phyloP scores from a whole-genome alignment of 2,113 vertebrate species.

The Megaceryle torquata region DNA sequence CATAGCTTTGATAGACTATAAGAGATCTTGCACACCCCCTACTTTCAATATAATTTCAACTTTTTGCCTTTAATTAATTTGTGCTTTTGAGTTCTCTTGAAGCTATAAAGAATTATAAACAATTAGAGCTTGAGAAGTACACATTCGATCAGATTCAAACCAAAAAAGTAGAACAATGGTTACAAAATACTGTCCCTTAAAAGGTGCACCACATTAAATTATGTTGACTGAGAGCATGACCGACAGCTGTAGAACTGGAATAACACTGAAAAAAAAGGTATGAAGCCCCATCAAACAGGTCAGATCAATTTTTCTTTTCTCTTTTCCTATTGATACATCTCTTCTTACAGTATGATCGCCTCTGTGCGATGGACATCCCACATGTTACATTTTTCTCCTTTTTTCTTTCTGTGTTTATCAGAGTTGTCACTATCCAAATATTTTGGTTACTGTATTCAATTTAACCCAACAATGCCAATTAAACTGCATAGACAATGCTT shows the following conservation, averaged over 20 bases:
- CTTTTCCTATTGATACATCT: not conserved
- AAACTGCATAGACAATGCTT: not conserved
- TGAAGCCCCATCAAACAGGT: not conserved
- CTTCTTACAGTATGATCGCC: not conserved
- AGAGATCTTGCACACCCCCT: not conserved
- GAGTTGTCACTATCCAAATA: not conserved
- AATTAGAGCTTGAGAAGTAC: not conserved
- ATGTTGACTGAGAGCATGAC: not conserved
- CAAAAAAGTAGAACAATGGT: not conserved
- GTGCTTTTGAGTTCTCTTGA: constrained; percentile 37
- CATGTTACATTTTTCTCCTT: not conserved
- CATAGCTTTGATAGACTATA: not conserved
- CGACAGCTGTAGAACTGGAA: not conserved
- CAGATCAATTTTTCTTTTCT: not conserved
- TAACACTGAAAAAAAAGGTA: not conserved
- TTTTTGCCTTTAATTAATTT: not conserved
- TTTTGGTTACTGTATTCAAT: not conserved
- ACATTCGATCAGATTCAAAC: not conserved
- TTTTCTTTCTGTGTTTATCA: not conserved
- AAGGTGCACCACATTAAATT: not conserved
- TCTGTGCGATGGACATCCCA: not conserved
- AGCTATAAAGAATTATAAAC: not conserved
- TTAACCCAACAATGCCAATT: not conserved
- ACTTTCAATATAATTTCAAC: not conserved
- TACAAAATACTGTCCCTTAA: not conserved